Evolutionary conservation across 1,140 invertebrate species (phyloP).

Genomic region (Scaptomyza pallida): DNA sequence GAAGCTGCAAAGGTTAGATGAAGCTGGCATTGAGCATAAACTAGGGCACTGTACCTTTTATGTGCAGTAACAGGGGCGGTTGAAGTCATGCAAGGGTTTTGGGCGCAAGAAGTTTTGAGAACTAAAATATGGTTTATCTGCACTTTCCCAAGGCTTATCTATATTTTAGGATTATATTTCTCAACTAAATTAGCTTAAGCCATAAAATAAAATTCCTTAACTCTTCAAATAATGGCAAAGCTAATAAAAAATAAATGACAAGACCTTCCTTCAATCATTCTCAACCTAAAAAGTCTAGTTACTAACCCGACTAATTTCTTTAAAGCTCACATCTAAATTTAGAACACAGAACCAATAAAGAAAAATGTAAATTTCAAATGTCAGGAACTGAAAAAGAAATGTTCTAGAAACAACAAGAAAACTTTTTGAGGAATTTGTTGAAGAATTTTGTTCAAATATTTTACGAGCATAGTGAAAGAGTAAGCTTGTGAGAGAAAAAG

Average conservation of each 20-base stretch:
- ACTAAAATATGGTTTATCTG: no score
- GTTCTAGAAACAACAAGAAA: conserved; percentile 11
- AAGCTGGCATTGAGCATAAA: neutral
- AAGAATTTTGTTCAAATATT: conserved; percentile 27
- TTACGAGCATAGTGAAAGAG: conserved; percentile 13
- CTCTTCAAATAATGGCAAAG: neutral
- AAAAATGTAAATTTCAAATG: neutral
- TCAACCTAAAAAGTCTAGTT: neutral
- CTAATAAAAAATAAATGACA: neutral
- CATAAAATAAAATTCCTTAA: neutral
- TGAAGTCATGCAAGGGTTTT: neutral
- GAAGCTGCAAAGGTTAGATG: neutral
- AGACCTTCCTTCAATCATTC: conserved; percentile 1
- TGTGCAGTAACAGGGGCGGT: conserved; percentile 5
- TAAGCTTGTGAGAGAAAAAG: conserved; percentile 13
- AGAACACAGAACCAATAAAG: neutral
- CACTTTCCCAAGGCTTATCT: no score
- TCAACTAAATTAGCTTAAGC: neutral
- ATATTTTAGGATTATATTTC: neutral
- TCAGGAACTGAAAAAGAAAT: conserved; percentile 25
- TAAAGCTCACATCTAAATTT: conserved; percentile 28
- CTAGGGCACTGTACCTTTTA: conserved; percentile 3
- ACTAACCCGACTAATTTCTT: neutral
- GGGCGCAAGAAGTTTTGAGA: conserved; percentile 2
- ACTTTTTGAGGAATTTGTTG: conserved; percentile 30